A percentile compares a stretch with the other conserved stretches of the same genome.
Evolutionary conservation across 2,113 vertebrate species (phyloP).

Genomic region (Tupaia tana): DNA sequence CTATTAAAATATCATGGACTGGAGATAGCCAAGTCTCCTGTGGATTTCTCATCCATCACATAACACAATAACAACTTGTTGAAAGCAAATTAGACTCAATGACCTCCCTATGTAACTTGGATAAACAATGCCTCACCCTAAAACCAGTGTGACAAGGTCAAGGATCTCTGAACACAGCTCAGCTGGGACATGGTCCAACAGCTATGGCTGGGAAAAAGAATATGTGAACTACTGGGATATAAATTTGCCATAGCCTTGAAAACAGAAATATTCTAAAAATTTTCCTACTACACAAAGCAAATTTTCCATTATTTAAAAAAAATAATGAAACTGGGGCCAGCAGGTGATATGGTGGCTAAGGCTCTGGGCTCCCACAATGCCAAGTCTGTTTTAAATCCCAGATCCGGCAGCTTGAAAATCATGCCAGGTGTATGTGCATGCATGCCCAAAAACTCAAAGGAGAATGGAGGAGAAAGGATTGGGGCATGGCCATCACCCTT

Average conservation of each 20-base stretch:
- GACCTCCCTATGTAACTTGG: neutral
- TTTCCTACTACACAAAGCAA: neutral
- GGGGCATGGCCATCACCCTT: too few relatives aligned
- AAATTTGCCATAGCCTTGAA: neutral
- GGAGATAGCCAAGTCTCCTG: neutral
- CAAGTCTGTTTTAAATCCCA: too few relatives aligned
- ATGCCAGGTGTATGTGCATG: too few relatives aligned
- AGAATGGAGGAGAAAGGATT: too few relatives aligned
- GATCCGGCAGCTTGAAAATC: too few relatives aligned
- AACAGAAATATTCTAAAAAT: constrained; percentile 2
- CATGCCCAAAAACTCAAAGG: too few relatives aligned
- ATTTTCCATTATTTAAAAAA: neutral
- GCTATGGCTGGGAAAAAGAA: neutral
- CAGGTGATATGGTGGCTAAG: too few relatives aligned
- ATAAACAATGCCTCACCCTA: neutral
- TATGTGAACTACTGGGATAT: neutral
- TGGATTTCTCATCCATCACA: neutral
- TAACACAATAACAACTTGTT: neutral
- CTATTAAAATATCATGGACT: neutral
- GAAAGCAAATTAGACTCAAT: constrained; percentile 22
- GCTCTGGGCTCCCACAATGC: too few relatives aligned
- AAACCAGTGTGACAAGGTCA: neutral
- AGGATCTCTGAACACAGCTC: neutral
- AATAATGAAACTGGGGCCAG: too few relatives aligned
- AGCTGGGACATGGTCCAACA: neutral